Evolutionary conservation across 2,888 invertebrate genomes (phyloP), one percentile per base, ranked within the genome.

Genomic region (Eilema griseolum): DNA sequence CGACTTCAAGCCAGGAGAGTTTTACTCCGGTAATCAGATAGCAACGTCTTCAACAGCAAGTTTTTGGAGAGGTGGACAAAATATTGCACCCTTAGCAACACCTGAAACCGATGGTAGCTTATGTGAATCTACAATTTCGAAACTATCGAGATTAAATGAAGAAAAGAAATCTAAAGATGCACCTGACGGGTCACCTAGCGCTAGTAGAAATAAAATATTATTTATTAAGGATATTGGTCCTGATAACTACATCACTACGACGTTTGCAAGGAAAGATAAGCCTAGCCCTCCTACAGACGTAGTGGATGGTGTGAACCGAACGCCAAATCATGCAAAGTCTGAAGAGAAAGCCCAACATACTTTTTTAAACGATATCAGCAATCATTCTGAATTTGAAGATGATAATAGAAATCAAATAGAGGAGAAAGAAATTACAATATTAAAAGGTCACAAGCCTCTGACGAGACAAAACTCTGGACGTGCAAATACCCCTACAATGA

Each of bases 221-320:
- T 95, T 96, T 80, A 96, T 96, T 82, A 96, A 96, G 85, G 96
- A 97, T 87, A 97, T 97, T 81, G 97, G 97, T 62, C 96, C 97
- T 66, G 97, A 97, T 90, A 97, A 97, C 90, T 97, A 97, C 87
- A 97, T 97, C 67, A 97, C 97, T 74, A 97, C 97, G 62, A 96
- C 96, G 63, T 95, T 95, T 92, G 93, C 96, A 82, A 90, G 96
- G 91, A 87, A 92, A 82, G 93, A 93, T 69, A 94, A 92, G 77
- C 85, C 87, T 26, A 84, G 84, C 75, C 85, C 88, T 26, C 85
- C 89, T 59, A 82, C 73, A 67, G 91, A 92, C 68, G 84, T 83
- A 10, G 87, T 90, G 59, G 94, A 94, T 73, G 88, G 90, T 64
- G 89, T 88, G 60, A 90, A 84, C 74, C 79, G 91, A 52, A 92